Percentiles rank a stretch among this genome's conserved stretches.
These are phyloP conservation scores for Protomyctophum bolini DNA, from an alignment of 2,113 vertebrate species.

Conservation along the genomic window DNA sequence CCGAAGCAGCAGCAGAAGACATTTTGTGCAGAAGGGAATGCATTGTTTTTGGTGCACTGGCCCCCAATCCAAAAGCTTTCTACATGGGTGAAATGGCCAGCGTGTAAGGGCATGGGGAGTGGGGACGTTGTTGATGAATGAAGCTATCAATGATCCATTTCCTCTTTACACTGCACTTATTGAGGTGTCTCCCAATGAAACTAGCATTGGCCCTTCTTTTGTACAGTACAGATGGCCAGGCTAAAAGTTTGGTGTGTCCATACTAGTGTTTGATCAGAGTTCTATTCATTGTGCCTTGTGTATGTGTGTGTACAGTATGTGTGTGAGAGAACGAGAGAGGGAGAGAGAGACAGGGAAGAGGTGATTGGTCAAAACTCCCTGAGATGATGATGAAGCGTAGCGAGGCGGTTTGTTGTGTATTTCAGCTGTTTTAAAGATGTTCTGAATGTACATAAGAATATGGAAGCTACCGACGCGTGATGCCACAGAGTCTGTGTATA, in stretches of 20 bases:
- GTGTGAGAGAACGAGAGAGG: constrained; percentile 21
- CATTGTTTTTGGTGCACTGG: constrained; percentile 57
- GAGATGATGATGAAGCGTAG: constrained; percentile 49
- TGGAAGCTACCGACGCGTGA: constrained; percentile 93
- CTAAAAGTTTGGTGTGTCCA: constrained; percentile 87
- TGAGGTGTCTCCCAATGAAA: constrained; percentile 60
- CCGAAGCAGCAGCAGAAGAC: constrained; percentile 37
- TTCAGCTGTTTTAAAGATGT: constrained; percentile 89
- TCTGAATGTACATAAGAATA: constrained; percentile 98
- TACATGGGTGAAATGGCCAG: constrained; percentile 45
- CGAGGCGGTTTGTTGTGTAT: constrained; percentile 83
- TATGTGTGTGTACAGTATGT: constrained; percentile 73
- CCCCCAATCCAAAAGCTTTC: constrained; percentile 25
- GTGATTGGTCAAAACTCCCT: constrained; percentile 73
- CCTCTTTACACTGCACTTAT: constrained; percentile 61
- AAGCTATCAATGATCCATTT: constrained; percentile 56
- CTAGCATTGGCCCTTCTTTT: constrained; percentile 58
- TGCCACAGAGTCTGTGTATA: constrained; percentile 99
- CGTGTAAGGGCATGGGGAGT: constrained; percentile 35
- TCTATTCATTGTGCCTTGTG: constrained; percentile 99
- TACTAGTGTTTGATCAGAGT: constrained; percentile 94
- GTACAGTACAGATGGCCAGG: constrained; percentile 83
- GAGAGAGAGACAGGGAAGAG: constrained; percentile 49
- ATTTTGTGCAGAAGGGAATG: constrained; percentile 38
- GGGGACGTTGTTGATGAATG: constrained; percentile 17